Evolutionary conservation across 2,888 invertebrate genomes (phyloP), one percentile per base, ranked within the genome.

Genomic region (Venustoraphidia nigricollis): DNA sequence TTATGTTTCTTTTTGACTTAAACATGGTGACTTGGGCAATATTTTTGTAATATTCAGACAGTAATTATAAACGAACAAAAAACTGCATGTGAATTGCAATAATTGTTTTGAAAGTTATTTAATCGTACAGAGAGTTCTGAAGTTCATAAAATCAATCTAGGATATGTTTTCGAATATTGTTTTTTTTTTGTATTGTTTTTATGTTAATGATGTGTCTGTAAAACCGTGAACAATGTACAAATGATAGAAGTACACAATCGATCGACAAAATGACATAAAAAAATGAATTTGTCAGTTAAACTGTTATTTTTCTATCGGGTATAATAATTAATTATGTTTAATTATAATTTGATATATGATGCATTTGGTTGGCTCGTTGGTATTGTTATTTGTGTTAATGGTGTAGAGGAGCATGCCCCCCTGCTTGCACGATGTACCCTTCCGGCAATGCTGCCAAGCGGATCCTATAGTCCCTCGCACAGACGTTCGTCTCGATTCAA

Each of bases 321-420:
- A 14, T 9, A 10, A 39, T 39, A 39, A 39, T 39, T 39, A 39
- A 14, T 39, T 14, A 39, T 14, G 3, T 39, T 39, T 39, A 39
- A 39, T 9, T 39, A 39, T 39, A 39, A 10, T 39, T 39, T 39
- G 40, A 39, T 14, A 39, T 39, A 14, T 11, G 8, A 39, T 39
- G 40, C 14, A 14, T 11, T 39, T 39, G 40, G 40, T 3, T 39
- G 40, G 13, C 42, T 42, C 10, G 42, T 11, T 42, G 34, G 56
- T 67, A 50, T 50, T 51, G 51, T 51, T 45, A 51, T 48, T 52
- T 51, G 50, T 50, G 49, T 51, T 53, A 51, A 54, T 52, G 50
- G 55, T 56, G 62, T 70, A 70, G 70, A 70, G 63, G 70, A 71
- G 69, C 70, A 71, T 70, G 70, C 65, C 58, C 70, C 70, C 61